These are phyloP conservation scores for Sylvia atricapilla DNA, from an alignment of 2,113 vertebrate genomes.

Conservation along the genomic window DNA sequence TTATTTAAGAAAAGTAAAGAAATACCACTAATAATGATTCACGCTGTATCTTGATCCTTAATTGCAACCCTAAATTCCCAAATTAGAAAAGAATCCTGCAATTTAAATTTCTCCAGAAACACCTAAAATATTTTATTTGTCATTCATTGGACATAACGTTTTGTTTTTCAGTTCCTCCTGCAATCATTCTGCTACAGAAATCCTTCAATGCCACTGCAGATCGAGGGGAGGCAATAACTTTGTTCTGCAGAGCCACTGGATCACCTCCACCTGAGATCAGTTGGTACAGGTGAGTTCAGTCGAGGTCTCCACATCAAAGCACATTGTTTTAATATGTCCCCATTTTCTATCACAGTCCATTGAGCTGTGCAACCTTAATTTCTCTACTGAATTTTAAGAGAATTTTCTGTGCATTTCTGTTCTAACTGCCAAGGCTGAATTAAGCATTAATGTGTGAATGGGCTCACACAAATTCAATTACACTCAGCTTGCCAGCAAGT, in stretches of 20 bases:
- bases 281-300: conserved; percentile 87
- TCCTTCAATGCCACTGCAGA: conserved; percentile 95
- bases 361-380: not conserved
- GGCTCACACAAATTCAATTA: not conserved
- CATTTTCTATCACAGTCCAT: not conserved
- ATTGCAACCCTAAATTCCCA: not conserved
- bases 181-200: conserved; percentile 83
- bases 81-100: not conserved
- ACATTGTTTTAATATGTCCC: not conserved
- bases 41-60: not conserved
- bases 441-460: not conserved
- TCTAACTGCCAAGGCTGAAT: not conserved
- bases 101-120: not conserved
- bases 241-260: conserved; percentile 88
- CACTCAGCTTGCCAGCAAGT: not conserved
- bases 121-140: not conserved
- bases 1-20: not conserved
- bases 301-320: not conserved
- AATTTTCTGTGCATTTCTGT: not conserved
- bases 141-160: not conserved
- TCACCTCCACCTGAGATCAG: conserved; percentile 88
- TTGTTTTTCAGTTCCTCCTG: conserved; percentile 84
- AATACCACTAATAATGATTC: not conserved
- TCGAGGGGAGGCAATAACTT: conserved; percentile 86
- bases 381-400: not conserved